Evolutionary conservation across 2,888 invertebrate species (phyloP).

Genomic region (Seira ritae): DNA sequence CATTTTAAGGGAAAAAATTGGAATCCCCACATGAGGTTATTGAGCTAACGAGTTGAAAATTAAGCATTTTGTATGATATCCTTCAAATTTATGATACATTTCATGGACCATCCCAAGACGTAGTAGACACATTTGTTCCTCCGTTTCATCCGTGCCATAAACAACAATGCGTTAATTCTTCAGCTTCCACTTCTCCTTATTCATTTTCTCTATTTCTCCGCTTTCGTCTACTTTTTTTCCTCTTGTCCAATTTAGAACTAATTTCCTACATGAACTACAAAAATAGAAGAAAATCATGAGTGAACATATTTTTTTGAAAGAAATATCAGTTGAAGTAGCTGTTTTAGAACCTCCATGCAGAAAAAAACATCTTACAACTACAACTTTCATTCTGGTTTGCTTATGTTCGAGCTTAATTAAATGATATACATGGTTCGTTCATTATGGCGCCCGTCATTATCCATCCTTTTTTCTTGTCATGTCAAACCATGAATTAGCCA

Average conservation of each 20-base stretch:
- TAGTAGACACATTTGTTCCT: conserved; percentile 16
- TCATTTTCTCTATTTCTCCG: not conserved
- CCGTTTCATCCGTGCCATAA: not conserved
- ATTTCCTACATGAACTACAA: not conserved
- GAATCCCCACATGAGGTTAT: conserved; percentile 61
- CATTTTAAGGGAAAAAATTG: conserved; percentile 60
- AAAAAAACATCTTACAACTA: not conserved
- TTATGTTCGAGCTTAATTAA: conserved; percentile 41
- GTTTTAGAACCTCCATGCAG: not conserved
- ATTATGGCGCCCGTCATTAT: conserved; percentile 34
- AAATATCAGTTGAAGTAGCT: not conserved
- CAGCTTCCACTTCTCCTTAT: conserved; percentile 4
- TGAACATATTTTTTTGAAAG: not conserved
- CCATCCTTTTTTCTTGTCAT: conserved; percentile 28
- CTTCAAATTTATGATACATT: conserved; percentile 15
- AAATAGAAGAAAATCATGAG: not conserved
- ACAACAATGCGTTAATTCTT: not conserved
- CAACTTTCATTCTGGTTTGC: not conserved
- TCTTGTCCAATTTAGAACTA: conserved; percentile 14
- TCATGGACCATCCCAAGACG: conserved; percentile 17
- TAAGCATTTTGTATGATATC: conserved; percentile 44
- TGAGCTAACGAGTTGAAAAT: conserved; percentile 66
- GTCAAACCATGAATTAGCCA: conserved; percentile 43
- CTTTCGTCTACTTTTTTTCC: not conserved
- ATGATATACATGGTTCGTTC: conserved; percentile 39